These are phyloP conservation scores for Nephrotoma guestfalica DNA, from an alignment of 2,888 invertebrate genomes.

Conservation along the genomic window DNA sequence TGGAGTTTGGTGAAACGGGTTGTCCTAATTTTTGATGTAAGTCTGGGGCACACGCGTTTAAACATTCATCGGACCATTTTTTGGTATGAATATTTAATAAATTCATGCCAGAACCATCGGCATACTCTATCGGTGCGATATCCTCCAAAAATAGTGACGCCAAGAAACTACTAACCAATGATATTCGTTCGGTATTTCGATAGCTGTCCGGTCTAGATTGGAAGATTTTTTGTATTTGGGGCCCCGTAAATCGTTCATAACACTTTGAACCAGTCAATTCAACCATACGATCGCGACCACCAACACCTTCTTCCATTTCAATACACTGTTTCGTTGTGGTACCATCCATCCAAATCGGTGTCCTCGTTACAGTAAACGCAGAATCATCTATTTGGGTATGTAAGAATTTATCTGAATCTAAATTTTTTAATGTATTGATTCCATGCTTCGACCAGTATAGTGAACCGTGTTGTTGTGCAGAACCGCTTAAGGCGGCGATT, in stretches of 20 bases:
- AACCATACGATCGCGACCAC: slow-evolving; percentile 37
- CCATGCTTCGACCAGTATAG: slow-evolving; percentile 85
- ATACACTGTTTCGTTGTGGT: slow-evolving; percentile 55
- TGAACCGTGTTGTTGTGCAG: slow-evolving; percentile 86
- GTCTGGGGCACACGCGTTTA: slow-evolving; percentile 64
- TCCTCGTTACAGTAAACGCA: slow-evolving; percentile 61
- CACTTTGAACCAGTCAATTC: slow-evolving; percentile 30
- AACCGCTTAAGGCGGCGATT: slow-evolving; percentile 72
- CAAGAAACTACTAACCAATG: slow-evolving; percentile 84
- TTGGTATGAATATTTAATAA: slow-evolving; percentile 66
- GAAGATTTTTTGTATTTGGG: slow-evolving; percentile 82
- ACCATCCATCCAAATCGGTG: slow-evolving; percentile 94
- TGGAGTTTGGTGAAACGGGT: slow-evolving; percentile 53
- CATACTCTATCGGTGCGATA: slow-evolving; percentile 78
- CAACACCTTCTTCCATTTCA: slow-evolving; percentile 65
- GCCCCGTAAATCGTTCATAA: slow-evolving; percentile 60
- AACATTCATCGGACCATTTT: slow-evolving; percentile 58
- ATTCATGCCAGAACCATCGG: slow-evolving; percentile 96
- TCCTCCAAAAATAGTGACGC: slow-evolving; percentile 76
- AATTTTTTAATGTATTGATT: slow-evolving; percentile 41
- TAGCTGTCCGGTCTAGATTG: slow-evolving; percentile 55
- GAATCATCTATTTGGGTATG: slow-evolving; percentile 66
- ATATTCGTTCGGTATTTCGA: slow-evolving; percentile 69
- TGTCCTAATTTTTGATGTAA: slow-evolving; percentile 57
- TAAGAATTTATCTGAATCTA: slow-evolving; percentile 61